Evolutionary conservation across 1,140 invertebrate genomes (phyloP).

Genomic region (Brachionus manjavacas): DNA sequence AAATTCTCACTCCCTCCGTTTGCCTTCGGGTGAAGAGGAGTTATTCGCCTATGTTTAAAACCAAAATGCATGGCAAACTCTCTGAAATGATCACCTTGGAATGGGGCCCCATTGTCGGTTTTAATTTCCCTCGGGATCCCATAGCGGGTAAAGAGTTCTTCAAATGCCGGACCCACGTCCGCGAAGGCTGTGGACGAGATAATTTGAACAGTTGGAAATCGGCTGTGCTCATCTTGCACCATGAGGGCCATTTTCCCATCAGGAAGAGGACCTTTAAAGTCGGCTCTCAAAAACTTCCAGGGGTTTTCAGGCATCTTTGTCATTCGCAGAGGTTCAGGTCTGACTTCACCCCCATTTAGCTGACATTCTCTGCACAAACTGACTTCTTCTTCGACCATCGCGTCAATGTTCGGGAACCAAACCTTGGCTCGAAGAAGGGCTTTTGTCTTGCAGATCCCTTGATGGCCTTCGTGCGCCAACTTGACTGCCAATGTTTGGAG

Average conservation of each 20-base stretch:
- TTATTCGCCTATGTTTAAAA: constrained; percentile 44
- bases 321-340: constrained; percentile 45
- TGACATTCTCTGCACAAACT: constrained; percentile 45
- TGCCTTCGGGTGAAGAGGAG: constrained; percentile 42
- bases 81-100: constrained; percentile 41
- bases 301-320: constrained; percentile 44
- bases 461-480: constrained; percentile 43
- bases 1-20: constrained; percentile 44
- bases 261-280: constrained; percentile 49
- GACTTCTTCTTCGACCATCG: constrained; percentile 43
- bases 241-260: constrained; percentile 46
- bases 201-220: constrained; percentile 48
- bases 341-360: constrained; percentile 42
- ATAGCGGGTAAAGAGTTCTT: constrained; percentile 44
- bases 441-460: constrained; percentile 46
- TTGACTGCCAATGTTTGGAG: background rate
- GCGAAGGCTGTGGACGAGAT: constrained; percentile 41
- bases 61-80: constrained; percentile 40
- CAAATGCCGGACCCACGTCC: constrained; percentile 27
- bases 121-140: constrained; percentile 43
- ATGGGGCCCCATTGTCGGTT: constrained; percentile 45
- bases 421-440: constrained; percentile 44
- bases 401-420: constrained; percentile 45
- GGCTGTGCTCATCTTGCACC: constrained; percentile 48
- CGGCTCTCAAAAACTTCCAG: constrained; percentile 46